phyloP scores from a whole-genome alignment of 2,113 vertebrate genomes.

The Rhea americana region DNA sequence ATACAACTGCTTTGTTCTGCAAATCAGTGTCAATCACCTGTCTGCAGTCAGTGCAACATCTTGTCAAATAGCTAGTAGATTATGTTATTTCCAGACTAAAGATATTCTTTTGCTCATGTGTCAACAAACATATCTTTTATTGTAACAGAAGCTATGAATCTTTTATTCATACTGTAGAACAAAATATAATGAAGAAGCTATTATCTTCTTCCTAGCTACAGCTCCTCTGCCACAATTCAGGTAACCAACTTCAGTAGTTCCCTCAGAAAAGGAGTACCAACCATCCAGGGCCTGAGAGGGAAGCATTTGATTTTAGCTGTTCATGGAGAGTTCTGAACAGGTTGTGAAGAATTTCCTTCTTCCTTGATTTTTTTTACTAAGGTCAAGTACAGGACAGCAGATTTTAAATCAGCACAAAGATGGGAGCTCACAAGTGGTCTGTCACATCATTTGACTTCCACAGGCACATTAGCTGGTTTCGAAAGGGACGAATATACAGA shows the following conservation, averaged over 20 bases:
- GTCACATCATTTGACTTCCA: background rate
- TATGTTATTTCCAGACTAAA: background rate
- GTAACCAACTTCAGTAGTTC: background rate
- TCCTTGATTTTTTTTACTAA: background rate
- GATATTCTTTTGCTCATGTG: background rate
- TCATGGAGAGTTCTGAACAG: background rate
- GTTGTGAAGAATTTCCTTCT: background rate
- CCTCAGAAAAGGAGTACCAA: background rate
- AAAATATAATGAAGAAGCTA: background rate
- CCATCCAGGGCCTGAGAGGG: background rate
- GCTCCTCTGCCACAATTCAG: too few relatives aligned
- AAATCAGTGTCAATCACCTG: background rate
- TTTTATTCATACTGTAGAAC: background rate
- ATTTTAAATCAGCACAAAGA: background rate
- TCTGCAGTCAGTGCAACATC: background rate
- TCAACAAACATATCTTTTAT: background rate
- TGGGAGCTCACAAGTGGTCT: background rate
- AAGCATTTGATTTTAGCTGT: background rate
- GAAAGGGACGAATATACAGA: background rate
- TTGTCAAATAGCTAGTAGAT: background rate
- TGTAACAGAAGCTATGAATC: background rate
- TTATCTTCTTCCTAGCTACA: background rate
- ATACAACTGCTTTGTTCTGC: background rate
- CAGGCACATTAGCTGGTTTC: fast-evolving
- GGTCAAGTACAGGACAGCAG: background rate